phyloP scores from a whole-genome alignment of 2,797 vertebrate genomes.

The Hyperoplus lanceolatus region DNA sequence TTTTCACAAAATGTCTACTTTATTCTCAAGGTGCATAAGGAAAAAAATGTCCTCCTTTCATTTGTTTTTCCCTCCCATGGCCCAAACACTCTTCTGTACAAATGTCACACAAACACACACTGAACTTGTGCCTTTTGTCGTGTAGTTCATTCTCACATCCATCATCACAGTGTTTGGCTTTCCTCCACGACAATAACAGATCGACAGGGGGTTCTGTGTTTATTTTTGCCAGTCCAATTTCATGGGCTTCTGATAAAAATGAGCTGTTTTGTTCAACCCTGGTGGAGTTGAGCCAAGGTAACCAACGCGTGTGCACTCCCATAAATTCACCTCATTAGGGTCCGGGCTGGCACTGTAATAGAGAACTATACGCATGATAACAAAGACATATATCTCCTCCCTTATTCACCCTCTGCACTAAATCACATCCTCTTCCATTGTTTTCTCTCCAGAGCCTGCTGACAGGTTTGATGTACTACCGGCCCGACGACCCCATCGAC shows the following conservation, averaged over 20 bases:
- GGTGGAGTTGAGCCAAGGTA: slow-evolving; percentile 36
- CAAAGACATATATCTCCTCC: slow-evolving; percentile 17
- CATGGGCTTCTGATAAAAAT: slow-evolving; percentile 40
- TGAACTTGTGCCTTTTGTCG: slow-evolving; percentile 21
- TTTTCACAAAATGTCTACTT: too few species aligned
- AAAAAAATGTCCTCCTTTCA: too few species aligned
- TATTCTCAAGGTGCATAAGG: too few species aligned
- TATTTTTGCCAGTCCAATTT: slow-evolving; percentile 35
- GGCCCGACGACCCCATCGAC: slow-evolving; percentile 96
- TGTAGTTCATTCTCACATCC: slow-evolving; percentile 30
- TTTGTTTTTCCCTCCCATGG: too few species aligned
- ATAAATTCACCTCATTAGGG: slow-evolving; percentile 38
- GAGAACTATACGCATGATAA: slow-evolving; percentile 23
- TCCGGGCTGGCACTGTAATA: background rate
- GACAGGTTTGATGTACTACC: slow-evolving; percentile 97
- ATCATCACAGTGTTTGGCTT: slow-evolving; percentile 21
- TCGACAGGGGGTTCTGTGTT: slow-evolving; percentile 17
- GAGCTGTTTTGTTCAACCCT: slow-evolving; percentile 36
- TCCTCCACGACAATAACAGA: slow-evolving; percentile 15
- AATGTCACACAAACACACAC: slow-evolving; percentile 48
- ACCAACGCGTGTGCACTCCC: slow-evolving; percentile 29
- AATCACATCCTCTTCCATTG: slow-evolving; percentile 5
- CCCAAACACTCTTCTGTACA: background rate
- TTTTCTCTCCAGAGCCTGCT: slow-evolving; percentile 90
- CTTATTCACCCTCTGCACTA: background rate